Base-by-base conservation (phyloP, 2,113 vertebrate species). In the Vidua macroura region DNA sequence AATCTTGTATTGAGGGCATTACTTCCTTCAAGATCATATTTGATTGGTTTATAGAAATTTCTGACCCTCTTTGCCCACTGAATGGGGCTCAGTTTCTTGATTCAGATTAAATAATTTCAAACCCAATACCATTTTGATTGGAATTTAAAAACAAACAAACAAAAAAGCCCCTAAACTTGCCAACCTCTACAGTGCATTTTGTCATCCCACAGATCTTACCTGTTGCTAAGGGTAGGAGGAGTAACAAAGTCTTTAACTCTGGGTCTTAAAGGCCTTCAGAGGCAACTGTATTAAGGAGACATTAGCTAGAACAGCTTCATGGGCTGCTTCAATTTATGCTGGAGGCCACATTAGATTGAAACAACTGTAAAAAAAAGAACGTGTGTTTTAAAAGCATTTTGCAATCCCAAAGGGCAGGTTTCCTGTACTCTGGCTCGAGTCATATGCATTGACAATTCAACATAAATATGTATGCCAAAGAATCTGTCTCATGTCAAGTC, bases 151-250 rank as follows among this genome's bases (percentile, higher is more conserved):
- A 24, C 4, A 46, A 46, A 53, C 10, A 16, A 53, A 11, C 28
- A 7, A 4, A 21, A 10, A 52, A 24, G 3, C 13, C 21, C 13
- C 5, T 11, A 63, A 12, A 27, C 6, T 11, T 1, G 4, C 7
- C 6, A 13, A n/a, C 7, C 16, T 5, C 8, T 28, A 15, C 7
- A 6, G 13, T 11, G 7, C 5, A 24, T 21, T 95, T 72, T 12
- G 17, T 41, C 43, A 51, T 59, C 19, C 33, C 10, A 37, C 9
- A 72, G 12, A 11, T 73, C 8, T 78, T 60, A 68, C 10, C 33
- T 76, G 13, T 18, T 25, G 9, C 22, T 68, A 48, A 46, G 12
- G 7, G 13, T n/a, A 27, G 51, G 9, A 86, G 11, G 11, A 79
- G 9, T 17, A 58, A 44, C 7, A 24, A 70, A 76, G 4, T 58